Conservation (phyloP, 2,797 vertebrate genomes). For the Nannoperca obscura region DNA sequence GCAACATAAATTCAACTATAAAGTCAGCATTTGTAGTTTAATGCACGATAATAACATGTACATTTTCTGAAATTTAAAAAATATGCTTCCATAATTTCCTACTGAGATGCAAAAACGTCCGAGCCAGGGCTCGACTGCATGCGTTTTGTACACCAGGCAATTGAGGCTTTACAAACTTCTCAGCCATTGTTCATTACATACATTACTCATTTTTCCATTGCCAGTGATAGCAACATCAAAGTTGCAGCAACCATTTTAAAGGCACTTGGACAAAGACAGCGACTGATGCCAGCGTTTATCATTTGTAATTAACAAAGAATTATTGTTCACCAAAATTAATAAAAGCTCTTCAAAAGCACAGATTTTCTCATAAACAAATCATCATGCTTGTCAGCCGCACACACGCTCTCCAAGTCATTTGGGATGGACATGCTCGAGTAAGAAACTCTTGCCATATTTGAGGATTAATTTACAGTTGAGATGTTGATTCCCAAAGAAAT, state of each 20-base stretch:
- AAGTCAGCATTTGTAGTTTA: background rate
- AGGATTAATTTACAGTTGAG: slow-evolving; percentile 74
- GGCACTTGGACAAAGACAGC: background rate
- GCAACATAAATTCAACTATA: background rate
- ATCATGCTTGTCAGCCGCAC: slow-evolving; percentile 8
- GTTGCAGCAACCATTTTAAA: background rate
- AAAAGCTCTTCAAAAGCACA: slow-evolving; percentile 30
- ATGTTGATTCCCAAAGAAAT: slow-evolving; percentile 69
- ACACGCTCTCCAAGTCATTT: slow-evolving; percentile 40
- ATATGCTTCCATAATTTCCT: background rate
- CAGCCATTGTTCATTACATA: background rate
- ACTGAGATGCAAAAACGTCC: background rate
- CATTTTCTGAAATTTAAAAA: background rate
- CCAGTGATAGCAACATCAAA: slow-evolving; percentile 10
- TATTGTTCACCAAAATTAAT: slow-evolving; percentile 14
- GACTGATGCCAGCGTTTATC: slow-evolving; percentile 3
- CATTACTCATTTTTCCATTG: background rate
- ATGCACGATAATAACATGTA: background rate
- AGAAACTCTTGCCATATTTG: slow-evolving; percentile 62
- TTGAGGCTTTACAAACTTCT: background rate
- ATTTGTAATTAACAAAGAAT: slow-evolving; percentile 33
- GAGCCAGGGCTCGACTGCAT: background rate
- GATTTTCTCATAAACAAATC: slow-evolving; percentile 28
- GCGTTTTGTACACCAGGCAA: background rate
- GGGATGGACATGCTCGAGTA: slow-evolving; percentile 40